phyloP scores from a whole-genome alignment of 2,113 vertebrate species.

The Lophius piscatorius region DNA sequence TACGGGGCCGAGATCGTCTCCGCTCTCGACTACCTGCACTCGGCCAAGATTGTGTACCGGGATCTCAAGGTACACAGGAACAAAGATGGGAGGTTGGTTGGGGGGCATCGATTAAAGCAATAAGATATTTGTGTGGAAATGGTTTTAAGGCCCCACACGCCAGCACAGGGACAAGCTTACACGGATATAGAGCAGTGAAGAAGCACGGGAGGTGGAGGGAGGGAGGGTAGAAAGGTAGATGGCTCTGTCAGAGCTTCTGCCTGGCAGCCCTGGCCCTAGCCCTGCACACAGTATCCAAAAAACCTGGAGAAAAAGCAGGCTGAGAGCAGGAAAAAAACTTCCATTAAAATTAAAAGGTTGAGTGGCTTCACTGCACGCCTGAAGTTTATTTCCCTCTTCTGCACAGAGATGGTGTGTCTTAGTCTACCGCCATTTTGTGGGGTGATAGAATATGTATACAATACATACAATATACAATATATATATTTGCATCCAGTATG shows the following conservation, averaged over 20 bases:
- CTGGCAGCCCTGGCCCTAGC: conserved; percentile 73
- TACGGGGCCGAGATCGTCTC: conserved; percentile 98
- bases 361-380: conserved; percentile 66
- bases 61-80: conserved; percentile 95
- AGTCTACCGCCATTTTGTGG: conserved; percentile 21
- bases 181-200: conserved; percentile 42
- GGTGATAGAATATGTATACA: conserved; percentile 2
- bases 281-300: conserved; percentile 67
- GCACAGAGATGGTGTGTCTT: conserved; percentile 51
- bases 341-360: conserved; percentile 81
- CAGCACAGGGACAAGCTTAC: conserved; percentile 53
- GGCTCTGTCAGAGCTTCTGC: conserved; percentile 66
- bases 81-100: conserved; percentile 12
- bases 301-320: conserved; percentile 71
- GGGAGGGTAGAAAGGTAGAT: conserved; percentile 60
- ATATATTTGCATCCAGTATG: neutral
- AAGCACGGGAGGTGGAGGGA: conserved; percentile 30
- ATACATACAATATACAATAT: no score
- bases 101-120: conserved; percentile 38
- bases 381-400: conserved; percentile 65
- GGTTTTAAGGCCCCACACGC: neutral
- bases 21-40: conserved; percentile 97
- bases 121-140: conserved; percentile 41
- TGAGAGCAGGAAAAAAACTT: conserved; percentile 60
- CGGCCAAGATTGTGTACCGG: conserved; percentile 98